phyloP scores from a whole-genome alignment of 2,113 vertebrate species.

The Ciconia maguari region DNA sequence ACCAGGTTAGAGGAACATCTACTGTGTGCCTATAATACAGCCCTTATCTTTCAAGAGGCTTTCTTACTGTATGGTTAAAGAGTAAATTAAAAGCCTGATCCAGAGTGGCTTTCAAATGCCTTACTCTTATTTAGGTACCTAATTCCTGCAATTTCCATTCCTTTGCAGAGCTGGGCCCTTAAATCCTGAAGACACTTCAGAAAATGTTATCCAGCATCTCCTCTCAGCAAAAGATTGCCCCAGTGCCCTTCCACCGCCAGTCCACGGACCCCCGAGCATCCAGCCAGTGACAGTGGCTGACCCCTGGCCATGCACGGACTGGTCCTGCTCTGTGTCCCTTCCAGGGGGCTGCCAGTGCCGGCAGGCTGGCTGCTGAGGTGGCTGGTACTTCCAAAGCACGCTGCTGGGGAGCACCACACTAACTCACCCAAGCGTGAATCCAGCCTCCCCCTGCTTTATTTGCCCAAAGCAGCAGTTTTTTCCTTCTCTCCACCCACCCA shows the following conservation, averaged over 20 bases:
- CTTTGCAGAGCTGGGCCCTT: not conserved
- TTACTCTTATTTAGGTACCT: slow-evolving; percentile 23
- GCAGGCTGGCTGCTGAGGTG: fast-evolving
- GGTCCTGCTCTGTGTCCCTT: not conserved
- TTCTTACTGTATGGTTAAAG: slow-evolving; percentile 9
- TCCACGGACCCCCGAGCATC: fast-evolving
- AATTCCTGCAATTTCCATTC: slow-evolving; percentile 2
- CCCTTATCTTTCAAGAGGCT: not conserved
- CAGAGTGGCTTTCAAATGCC: slow-evolving; percentile 12
- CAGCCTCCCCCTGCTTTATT: not conserved
- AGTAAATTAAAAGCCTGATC: slow-evolving; percentile 24
- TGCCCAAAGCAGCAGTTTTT: not conserved
- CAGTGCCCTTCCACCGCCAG: fast-evolving
- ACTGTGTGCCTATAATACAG: not conserved
- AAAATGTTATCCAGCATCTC: not conserved
- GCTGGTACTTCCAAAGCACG: not conserved
- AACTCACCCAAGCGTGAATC: not conserved
- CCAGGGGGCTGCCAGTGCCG: fast-evolving
- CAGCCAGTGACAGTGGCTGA: not conserved
- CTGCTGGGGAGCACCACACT: not conserved
- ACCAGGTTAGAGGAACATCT: not conserved
- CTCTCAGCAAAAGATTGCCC: not conserved
- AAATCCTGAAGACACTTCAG: not conserved
- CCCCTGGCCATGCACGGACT: not conserved
- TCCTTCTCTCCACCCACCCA: not conserved